Evolutionary conservation across 2,888 invertebrate genomes (phyloP).

Genomic region (Cylloceria caligata): DNA sequence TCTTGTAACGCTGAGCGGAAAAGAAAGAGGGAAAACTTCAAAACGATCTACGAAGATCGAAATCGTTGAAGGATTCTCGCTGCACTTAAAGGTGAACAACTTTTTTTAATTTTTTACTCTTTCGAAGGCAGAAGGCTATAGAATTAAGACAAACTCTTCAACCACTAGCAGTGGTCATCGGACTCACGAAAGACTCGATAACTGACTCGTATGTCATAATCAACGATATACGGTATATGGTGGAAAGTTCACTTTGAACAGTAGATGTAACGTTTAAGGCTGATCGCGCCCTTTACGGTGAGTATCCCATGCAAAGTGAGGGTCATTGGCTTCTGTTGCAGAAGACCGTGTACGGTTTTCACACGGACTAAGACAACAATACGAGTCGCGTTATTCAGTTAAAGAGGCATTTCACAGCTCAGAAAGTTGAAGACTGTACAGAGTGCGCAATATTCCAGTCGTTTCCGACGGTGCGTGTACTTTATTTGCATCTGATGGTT

Average conservation of each 20-base stretch:
- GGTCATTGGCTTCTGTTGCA: neutral
- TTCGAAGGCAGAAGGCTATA: neutral
- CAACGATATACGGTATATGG: neutral
- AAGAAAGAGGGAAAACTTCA: neutral
- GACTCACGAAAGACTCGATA: neutral
- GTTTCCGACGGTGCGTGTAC: neutral
- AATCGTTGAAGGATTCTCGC: conserved; percentile 32
- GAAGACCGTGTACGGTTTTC: neutral
- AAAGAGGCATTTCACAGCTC: too few species aligned
- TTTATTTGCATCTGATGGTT: too few species aligned
- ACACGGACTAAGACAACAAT: neutral
- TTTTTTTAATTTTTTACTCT: neutral
- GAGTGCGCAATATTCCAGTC: neutral
- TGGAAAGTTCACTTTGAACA: neutral
- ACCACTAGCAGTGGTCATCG: neutral
- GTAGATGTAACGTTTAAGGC: neutral
- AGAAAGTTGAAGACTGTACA: neutral
- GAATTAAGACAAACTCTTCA: neutral
- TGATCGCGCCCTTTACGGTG: neutral
- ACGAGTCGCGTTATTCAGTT: neutral
- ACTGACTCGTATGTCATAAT: neutral
- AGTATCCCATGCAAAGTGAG: neutral
- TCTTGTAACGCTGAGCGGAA: conserved; percentile 7
- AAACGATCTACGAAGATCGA: conserved; percentile 23
- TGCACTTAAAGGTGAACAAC: conserved; percentile 14